Percentiles rank a stretch among this genome's conserved stretches.
Evolutionary conservation across 2,888 invertebrate genomes (phyloP).

Genomic region (Zygogramma bicolorata): DNA sequence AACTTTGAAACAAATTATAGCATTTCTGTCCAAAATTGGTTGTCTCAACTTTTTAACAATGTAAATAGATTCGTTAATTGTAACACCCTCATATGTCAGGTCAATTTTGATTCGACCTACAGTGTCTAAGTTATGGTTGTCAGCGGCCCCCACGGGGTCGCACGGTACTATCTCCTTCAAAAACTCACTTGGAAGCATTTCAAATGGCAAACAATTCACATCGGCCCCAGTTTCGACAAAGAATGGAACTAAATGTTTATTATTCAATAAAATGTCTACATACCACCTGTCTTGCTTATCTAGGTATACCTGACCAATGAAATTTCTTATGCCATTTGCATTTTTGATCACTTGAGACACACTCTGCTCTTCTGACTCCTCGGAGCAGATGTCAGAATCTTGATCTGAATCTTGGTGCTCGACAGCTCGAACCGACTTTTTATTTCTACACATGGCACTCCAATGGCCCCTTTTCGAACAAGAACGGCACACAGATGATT

Average conservation of each 20-base stretch:
- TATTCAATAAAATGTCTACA: conserved; percentile 10
- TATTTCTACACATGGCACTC: conserved; percentile 5
- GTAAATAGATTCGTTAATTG: too few species aligned
- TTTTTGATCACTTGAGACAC: too few species aligned
- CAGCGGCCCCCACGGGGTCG: background rate
- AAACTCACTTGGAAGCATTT: background rate
- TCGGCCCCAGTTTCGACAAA: conserved; percentile 10
- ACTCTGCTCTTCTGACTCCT: background rate
- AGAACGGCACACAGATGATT: conserved; percentile 11
- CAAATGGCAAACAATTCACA: background rate
- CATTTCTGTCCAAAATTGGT: too few species aligned
- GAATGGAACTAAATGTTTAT: background rate
- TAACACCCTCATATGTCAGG: too few species aligned
- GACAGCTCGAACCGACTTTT: background rate
- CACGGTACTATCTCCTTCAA: background rate
- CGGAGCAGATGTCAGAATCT: background rate
- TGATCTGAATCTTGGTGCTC: background rate
- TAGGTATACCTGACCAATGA: conserved; percentile 17
- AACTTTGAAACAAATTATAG: too few species aligned
- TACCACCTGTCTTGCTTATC: conserved; percentile 14
- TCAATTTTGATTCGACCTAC: too few species aligned
- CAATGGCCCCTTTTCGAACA: background rate
- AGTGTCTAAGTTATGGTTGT: background rate
- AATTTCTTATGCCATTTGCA: background rate
- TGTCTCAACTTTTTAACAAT: too few species aligned